A percentile compares a stretch with the other conserved stretches of the same genome.
These are phyloP conservation scores for Sorex maritimensis DNA, from an alignment of 2,797 vertebrate species.

Conservation along the genomic window DNA sequence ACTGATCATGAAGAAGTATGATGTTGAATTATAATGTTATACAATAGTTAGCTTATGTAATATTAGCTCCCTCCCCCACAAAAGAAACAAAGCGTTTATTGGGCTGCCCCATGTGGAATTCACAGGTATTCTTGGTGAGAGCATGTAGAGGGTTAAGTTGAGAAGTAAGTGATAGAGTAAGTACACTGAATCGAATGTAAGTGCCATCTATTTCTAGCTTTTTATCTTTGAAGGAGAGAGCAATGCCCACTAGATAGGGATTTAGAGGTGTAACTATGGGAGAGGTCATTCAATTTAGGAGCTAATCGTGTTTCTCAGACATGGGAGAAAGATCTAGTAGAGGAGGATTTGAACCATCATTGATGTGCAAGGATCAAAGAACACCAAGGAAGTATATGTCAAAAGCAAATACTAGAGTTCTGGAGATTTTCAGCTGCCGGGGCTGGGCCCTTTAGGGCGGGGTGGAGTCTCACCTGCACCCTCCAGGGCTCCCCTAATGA, in stretches of 20 bases:
- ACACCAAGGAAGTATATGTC: background rate
- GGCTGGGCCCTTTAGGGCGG: background rate
- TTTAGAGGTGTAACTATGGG: background rate
- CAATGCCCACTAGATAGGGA: background rate
- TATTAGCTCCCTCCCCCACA: background rate
- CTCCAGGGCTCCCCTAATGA: no score
- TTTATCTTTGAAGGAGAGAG: background rate
- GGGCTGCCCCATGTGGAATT: background rate
- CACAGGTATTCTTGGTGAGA: constrained; percentile 12
- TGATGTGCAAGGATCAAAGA: background rate
- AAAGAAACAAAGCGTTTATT: background rate
- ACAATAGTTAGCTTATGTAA: background rate
- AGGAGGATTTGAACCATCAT: background rate
- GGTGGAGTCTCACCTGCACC: background rate
- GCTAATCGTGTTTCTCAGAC: background rate
- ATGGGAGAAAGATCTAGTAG: background rate
- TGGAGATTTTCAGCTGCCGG: no score
- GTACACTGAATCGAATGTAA: background rate
- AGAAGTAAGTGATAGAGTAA: background rate
- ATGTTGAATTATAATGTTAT: background rate
- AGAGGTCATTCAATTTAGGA: background rate
- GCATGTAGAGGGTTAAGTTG: background rate
- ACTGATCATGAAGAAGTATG: background rate
- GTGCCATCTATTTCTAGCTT: background rate
- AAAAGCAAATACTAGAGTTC: background rate